These are phyloP conservation scores for Junonia oenone DNA, from an alignment of 2,888 invertebrate genomes.

Conservation along the genomic window DNA sequence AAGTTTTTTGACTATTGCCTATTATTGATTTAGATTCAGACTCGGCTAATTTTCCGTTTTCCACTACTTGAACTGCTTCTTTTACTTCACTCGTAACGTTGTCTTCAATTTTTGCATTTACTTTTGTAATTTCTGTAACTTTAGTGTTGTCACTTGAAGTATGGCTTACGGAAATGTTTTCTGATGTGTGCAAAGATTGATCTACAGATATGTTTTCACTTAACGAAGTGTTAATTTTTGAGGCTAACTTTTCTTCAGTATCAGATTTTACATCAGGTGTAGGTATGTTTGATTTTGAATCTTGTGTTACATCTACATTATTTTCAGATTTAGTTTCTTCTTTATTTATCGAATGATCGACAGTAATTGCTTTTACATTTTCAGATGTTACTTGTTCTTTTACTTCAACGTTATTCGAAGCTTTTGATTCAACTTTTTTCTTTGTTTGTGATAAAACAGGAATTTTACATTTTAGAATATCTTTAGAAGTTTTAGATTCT, in stretches of 20 bases:
- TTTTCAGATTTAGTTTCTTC: not conserved
- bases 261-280: too few species aligned
- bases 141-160: not conserved
- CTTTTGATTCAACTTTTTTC: not conserved
- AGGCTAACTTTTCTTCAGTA: not conserved
- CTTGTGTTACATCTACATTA: not conserved
- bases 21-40: not conserved
- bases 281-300: not conserved
- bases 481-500: not conserved
- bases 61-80: too few species aligned
- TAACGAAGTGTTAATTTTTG: not conserved
- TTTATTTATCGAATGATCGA: not conserved
- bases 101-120: not conserved
- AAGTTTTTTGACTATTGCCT: not conserved
- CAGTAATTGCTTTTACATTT: not conserved
- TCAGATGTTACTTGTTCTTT: not conserved
- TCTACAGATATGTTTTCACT: not conserved
- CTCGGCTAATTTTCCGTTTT: too few species aligned
- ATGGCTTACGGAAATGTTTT: not conserved
- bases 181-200: not conserved
- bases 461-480: slow-evolving; percentile 12
- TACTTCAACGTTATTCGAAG: not conserved
- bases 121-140: not conserved
- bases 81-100: too few species aligned
- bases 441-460: not conserved